Evolutionary conservation across 2,888 invertebrate genomes (phyloP).

Genomic region (Temnothorax ravouxi): DNA sequence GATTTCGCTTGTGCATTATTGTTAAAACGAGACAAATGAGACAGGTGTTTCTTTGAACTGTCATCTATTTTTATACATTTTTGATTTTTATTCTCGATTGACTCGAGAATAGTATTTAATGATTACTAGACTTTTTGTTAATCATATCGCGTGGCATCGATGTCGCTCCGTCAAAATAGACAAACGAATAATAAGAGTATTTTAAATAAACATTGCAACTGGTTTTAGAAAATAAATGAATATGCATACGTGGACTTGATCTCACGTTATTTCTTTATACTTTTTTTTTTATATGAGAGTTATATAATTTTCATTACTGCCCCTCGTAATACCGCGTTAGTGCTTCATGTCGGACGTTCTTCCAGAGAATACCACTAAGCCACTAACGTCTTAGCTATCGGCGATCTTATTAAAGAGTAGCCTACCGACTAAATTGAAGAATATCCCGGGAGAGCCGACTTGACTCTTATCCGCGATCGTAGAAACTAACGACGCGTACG

Average conservation of each 20-base stretch:
- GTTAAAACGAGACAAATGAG: not conserved
- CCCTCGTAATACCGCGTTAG: not conserved
- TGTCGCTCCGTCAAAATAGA: not conserved
- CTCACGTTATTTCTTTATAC: not conserved
- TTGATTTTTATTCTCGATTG: not conserved
- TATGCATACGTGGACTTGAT: not conserved
- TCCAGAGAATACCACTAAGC: constrained; percentile 12
- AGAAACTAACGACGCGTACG: constrained; percentile 35
- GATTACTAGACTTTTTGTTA: not conserved
- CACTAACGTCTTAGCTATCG: constrained; percentile 28
- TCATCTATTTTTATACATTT: not conserved
- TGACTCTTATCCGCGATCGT: constrained; percentile 46
- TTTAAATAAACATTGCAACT: not conserved
- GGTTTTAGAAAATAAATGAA: not conserved
- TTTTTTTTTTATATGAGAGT: not conserved
- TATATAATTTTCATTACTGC: not conserved
- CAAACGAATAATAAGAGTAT: not conserved
- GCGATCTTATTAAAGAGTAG: constrained; percentile 45
- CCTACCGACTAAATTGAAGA: constrained; percentile 48
- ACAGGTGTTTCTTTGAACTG: not conserved
- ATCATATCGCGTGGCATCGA: not conserved
- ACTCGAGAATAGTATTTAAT: not conserved
- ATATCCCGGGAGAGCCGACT: constrained; percentile 25
- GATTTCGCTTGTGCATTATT: not conserved
- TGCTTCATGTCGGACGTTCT: not conserved